These are phyloP conservation scores for Leptobrachium ailaonicum DNA, from an alignment of 2,113 vertebrate genomes.

Conservation along the genomic window DNA sequence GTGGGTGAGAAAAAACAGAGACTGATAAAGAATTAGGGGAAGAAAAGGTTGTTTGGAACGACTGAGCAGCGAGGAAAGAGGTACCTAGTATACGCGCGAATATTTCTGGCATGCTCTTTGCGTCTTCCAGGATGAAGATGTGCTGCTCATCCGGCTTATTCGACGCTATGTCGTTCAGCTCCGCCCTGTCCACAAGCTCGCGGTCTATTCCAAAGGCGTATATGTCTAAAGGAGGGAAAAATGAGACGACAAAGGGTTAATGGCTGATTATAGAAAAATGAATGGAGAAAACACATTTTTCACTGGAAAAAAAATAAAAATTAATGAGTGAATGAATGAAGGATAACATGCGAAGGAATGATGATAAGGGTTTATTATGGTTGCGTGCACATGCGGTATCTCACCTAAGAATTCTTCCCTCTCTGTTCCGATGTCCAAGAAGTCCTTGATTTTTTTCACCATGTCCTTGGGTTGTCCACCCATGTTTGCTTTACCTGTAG, in stretches of 20 bases:
- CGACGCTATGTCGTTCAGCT: slow-evolving; percentile 73
- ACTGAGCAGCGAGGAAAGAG: neutral
- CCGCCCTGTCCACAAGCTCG: slow-evolving; percentile 56
- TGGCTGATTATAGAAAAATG: too few species aligned
- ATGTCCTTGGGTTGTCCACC: slow-evolving; percentile 20
- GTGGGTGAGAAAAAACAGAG: neutral
- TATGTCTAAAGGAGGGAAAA: slow-evolving; percentile 64
- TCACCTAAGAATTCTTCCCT: slow-evolving; percentile 33
- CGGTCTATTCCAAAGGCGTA: slow-evolving; percentile 81
- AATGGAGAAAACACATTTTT: too few species aligned
- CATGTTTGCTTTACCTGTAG: slow-evolving; percentile 35
- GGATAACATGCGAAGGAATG: neutral
- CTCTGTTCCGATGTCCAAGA: neutral
- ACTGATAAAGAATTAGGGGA: neutral
- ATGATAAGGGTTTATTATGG: neutral
- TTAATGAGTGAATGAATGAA: neutral
- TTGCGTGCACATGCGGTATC: neutral
- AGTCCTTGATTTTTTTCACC: neutral
- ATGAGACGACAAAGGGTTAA: neutral
- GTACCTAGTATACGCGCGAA: slow-evolving; percentile 80
- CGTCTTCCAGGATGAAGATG: slow-evolving; percentile 67
- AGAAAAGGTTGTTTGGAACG: neutral
- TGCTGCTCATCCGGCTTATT: slow-evolving; percentile 72
- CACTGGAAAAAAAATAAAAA: too few species aligned
- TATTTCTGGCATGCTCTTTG: slow-evolving; percentile 60